Base-by-base conservation (phyloP, 2,888 invertebrate species). In the Thymelicus lineola region DNA sequence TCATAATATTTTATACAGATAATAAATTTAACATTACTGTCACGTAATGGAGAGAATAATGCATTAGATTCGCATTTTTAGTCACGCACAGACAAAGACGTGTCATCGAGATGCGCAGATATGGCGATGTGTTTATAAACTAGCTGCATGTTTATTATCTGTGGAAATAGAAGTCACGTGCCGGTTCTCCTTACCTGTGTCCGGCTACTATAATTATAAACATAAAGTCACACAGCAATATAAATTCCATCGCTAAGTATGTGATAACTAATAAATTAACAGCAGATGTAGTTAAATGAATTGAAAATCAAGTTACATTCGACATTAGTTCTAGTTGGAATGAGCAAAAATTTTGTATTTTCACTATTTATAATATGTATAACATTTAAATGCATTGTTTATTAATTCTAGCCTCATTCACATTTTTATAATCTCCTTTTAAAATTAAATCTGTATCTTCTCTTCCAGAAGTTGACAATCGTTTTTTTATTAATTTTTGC, bases 41-140 rank as follows among this genome's bases (percentile, higher is more conserved):
- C 66, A 60, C 50, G 66, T 66, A 50, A 53, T 42, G 59, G 42
- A 42, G 50, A 15, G 60, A 66, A 66, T 66, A 60, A 66, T 66
- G 60, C 50, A 66, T 66, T 28, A 36, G 57, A 50, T 17, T 12
- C 10, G 63, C 50, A 46, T 48, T 66, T 66, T 58, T 20, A 58
- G 60, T 50, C 50, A 60, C 60, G 50, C 60, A n/a, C 66, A 58
- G 58, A 46, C 35, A 55, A 7, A 28, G 46, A 20, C 14, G 20
- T 53, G 58, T 59, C 59, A 60, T 60, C 66, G 38, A 50, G 20
- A 48, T 66, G 58, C 35, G 9, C n/a, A 17, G 48, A 58, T 66
- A 66, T 66, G 50, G 36, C 38, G 10, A 59, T 38, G 58, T 36
- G 6, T 64, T 64, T 35, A 64, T 42, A 50, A 17, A 15, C 48